These are phyloP conservation scores for Halisarca cf. caerulea DNA, from an alignment of 37 sponge, comb jelly and placozoan species.

Conservation along the genomic window DNA sequence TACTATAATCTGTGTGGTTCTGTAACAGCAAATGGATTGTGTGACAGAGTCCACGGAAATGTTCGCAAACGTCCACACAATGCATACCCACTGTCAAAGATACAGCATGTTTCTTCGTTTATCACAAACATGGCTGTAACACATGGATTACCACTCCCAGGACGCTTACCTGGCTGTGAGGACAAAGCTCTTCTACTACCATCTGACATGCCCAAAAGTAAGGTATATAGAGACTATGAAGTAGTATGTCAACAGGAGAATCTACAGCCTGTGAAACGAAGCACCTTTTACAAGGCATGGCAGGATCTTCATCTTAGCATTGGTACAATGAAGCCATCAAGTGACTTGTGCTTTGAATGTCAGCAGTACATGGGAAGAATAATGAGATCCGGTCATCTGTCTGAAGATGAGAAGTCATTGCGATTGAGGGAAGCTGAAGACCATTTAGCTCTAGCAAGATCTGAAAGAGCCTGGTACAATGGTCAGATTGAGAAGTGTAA, in stretches of 20 bases:
- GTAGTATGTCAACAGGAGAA: not conserved
- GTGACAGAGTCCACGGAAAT: slow-evolving; percentile 31
- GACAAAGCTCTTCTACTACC: not conserved
- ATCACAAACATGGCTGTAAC: not conserved
- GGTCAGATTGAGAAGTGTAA: not conserved
- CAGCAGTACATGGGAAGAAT: not conserved
- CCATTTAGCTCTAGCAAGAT: not conserved
- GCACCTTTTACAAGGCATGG: not conserved
- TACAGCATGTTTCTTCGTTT: slow-evolving; percentile 9
- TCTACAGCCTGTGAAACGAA: not conserved
- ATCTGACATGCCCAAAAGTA: not conserved
- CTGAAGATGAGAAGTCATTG: slow-evolving; percentile 8
- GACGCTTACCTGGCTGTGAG: not conserved
- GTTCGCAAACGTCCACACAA: not conserved
- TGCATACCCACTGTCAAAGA: slow-evolving; percentile 11
- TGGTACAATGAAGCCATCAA: slow-evolving; percentile 5
- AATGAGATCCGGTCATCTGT: not conserved
- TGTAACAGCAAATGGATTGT: too few species aligned
- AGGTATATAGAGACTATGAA: slow-evolving; percentile 7
- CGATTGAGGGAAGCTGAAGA: not conserved
- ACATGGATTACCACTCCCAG: slow-evolving; percentile 37
- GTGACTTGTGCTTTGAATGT: slow-evolving; percentile 27
- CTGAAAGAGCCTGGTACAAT: not conserved
- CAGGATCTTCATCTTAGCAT: not conserved
- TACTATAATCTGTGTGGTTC: too few species aligned